Evolutionary conservation across 2,113 vertebrate species (phyloP).

Genomic region (Arvicanthis niloticus): DNA sequence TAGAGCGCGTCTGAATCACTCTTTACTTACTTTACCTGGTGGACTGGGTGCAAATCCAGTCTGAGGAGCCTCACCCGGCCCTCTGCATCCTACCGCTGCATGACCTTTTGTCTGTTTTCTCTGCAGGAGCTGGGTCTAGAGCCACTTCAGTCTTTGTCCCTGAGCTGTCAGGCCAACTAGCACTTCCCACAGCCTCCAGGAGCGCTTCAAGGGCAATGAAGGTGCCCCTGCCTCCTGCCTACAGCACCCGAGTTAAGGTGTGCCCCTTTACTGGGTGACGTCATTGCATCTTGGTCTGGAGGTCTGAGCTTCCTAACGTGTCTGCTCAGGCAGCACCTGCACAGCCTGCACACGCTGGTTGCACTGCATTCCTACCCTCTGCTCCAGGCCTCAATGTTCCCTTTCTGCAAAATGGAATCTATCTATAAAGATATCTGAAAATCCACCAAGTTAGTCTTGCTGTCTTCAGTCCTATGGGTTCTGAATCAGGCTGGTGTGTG

Average conservation of each 20-base stretch:
- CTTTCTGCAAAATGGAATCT: constrained; percentile 23
- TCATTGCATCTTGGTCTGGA: neutral
- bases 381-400: neutral
- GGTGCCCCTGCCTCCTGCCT: neutral
- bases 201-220: neutral
- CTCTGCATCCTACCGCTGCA: neutral
- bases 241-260: neutral
- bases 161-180: neutral
- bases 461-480: neutral
- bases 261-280: too few species aligned
- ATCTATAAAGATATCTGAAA: constrained; percentile 65
- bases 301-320: neutral
- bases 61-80: accelerated
- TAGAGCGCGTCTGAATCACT: neutral
- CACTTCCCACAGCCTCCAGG: neutral
- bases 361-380: neutral
- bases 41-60: neutral
- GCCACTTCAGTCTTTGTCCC: neutral
- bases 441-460: neutral
- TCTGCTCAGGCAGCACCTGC: neutral
- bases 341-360: neutral
- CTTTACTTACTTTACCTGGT: neutral
- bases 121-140: constrained; percentile 22
- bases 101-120: neutral
- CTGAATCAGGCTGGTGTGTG: neutral